Percentiles rank a stretch among this genome's conserved stretches.
These are phyloP conservation scores for Ecdyonurus torrentis DNA, from an alignment of 2,888 invertebrate genomes.

Conservation along the genomic window DNA sequence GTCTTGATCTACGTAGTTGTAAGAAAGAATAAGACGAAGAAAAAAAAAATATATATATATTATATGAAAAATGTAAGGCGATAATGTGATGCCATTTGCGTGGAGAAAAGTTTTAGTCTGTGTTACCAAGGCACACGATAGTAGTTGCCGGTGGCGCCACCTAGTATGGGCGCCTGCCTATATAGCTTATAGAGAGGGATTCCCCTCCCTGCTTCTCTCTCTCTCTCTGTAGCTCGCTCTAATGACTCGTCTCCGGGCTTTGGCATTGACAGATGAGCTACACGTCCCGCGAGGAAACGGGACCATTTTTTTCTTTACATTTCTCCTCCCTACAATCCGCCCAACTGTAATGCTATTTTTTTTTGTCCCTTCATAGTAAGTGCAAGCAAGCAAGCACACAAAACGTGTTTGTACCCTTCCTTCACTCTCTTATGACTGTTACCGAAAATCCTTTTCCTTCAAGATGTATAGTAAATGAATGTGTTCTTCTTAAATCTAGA, in stretches of 20 bases:
- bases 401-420: no score
- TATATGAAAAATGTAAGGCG: background rate
- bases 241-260: conserved; percentile 10
- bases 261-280: conserved; percentile 11
- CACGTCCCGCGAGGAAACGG: conserved; percentile 10
- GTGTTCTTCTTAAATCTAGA: no score
- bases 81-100: background rate
- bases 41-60: no score
- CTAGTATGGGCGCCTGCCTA: background rate
- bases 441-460: no score
- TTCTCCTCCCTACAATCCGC: conserved; percentile 1
- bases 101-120: background rate
- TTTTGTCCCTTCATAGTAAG: background rate
- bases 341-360: background rate
- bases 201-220: conserved; percentile 4
- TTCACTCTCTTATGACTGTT: no score
- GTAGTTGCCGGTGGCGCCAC: no score
- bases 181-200: background rate
- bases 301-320: conserved; percentile 8
- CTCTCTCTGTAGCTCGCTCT: no score
- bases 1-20: no score
- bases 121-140: background rate
- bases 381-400: background rate
- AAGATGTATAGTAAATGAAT: no score
- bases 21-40: no score